phyloP scores from a whole-genome alignment of 2,113 vertebrate species.

The Oncorhynchus mykiss region DNA sequence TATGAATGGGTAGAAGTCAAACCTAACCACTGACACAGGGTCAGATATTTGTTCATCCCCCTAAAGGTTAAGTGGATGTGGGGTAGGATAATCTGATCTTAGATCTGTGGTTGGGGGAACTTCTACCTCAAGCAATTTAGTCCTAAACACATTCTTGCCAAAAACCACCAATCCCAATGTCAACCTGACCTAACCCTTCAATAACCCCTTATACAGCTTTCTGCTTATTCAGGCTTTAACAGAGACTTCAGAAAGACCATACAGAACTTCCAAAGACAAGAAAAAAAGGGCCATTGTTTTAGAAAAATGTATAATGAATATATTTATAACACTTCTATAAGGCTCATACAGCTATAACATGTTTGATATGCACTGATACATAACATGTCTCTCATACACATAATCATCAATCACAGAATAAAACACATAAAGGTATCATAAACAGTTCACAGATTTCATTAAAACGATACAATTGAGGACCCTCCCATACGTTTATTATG shows the following conservation, averaged over 20 bases:
- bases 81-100: too few relatives aligned
- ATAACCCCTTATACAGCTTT: not conserved
- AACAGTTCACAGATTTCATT: slow-evolving; percentile 48
- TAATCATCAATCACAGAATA: slow-evolving; percentile 55
- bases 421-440: slow-evolving; percentile 26
- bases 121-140: too few relatives aligned
- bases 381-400: slow-evolving; percentile 44
- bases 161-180: too few relatives aligned
- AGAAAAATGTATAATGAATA: slow-evolving; percentile 45
- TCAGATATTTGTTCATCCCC: too few relatives aligned
- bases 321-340: slow-evolving; percentile 44
- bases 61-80: too few relatives aligned
- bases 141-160: too few relatives aligned
- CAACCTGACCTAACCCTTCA: too few relatives aligned
- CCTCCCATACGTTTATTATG: not conserved
- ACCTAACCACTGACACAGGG: too few relatives aligned
- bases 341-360: slow-evolving; percentile 64
- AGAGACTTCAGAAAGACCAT: not conserved
- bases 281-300: slow-evolving; percentile 6
- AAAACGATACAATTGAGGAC: slow-evolving; percentile 27
- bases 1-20: too few relatives aligned
- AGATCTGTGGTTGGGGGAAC: too few relatives aligned
- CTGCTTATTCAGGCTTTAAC: not conserved
- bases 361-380: slow-evolving; percentile 55
- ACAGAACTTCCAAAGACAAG: not conserved